Percentiles rank a stretch among this genome's conserved stretches.
Conservation (phyloP, 1,140 invertebrate species). For the Agrypnia vestita region DNA sequence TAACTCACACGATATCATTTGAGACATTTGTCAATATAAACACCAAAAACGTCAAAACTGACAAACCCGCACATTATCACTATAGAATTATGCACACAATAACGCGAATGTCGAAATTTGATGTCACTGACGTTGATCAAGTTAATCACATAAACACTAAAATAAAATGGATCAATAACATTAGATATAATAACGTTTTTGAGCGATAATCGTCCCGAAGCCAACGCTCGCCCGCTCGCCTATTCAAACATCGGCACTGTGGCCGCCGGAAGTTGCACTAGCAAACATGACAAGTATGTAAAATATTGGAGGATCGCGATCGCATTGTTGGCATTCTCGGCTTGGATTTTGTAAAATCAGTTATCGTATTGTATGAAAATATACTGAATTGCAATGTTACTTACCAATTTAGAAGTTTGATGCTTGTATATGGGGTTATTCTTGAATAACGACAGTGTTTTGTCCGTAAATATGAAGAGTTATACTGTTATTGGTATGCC, state of each 20-base stretch:
- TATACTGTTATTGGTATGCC: constrained; percentile 91
- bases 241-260: constrained; percentile 73
- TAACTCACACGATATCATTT: constrained; percentile 44
- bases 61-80: constrained; percentile 44
- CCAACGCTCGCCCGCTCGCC: constrained; percentile 70
- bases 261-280: constrained; percentile 65
- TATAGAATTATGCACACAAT: constrained; percentile 62
- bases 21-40: constrained; percentile 56
- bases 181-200: constrained; percentile 58
- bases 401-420: constrained; percentile 79
- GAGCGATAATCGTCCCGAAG: constrained; percentile 69
- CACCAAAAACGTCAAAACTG: constrained; percentile 55
- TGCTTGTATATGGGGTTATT: constrained; percentile 62
- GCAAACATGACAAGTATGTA: constrained; percentile 85
- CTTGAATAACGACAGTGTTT: constrained; percentile 53
- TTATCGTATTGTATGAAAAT: constrained; percentile 74
- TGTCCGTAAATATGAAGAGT: constrained; percentile 81
- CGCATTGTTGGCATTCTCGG: constrained; percentile 82
- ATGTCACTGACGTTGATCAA: constrained; percentile 72
- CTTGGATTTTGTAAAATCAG: constrained; percentile 74
- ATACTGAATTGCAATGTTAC: constrained; percentile 73
- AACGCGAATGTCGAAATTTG: constrained; percentile 74
- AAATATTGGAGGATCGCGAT: constrained; percentile 85
- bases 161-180: constrained; percentile 50
- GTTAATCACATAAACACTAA: constrained; percentile 71